Base-by-base conservation (phyloP, 2,888 invertebrate species). In the Rhamnusium bicolor region DNA sequence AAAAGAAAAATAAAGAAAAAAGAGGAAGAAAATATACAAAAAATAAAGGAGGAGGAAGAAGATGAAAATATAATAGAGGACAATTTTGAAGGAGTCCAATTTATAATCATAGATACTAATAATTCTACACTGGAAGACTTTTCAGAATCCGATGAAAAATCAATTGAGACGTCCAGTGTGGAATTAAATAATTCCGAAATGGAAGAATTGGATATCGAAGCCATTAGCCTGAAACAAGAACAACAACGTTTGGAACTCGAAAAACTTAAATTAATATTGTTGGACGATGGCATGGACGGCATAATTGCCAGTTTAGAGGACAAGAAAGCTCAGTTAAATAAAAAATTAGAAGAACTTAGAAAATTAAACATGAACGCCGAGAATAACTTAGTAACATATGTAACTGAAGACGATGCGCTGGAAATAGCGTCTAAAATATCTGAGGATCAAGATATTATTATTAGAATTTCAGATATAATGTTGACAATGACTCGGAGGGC, bases 211-310 rank as follows among this genome's bases (percentile, higher is more conserved):
- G 85, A 85, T 72, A 79, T 82, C 19, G 85, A 85, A 74, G 83
- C 83, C 4, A 82, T 82, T 5, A 67, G 81, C 51, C 60, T 84
- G 58, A 84, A 84, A 71, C 84, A 85, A 66, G 84, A 84, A 74
- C 82, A 83, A 70, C 84, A 85, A 71, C 77, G 82, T 12, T 66
- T 80, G 8, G 86, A 86, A 75, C 74, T 86, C 18, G 86, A 86
- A 70, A 79, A 84, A 69, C 71, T 85, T 6, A 83, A 82, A 69
- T 76, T 81, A 32, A 82, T 84, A 61, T 75, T 86, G 7, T 77
- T 85, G 47, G 85, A 87, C 65, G 88, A 87, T 27, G 87, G 88
- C 32, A 85, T 88, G 83, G 87, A 87, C 24, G 87, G 87, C 53
- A 71, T 88, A 27, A 82, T 88, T 6, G 84, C 81, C 6, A 85